Evolutionary conservation across 2,113 vertebrate species (phyloP), one percentile per base, ranked within the genome.

Genomic region (Corvus hawaiiensis): DNA sequence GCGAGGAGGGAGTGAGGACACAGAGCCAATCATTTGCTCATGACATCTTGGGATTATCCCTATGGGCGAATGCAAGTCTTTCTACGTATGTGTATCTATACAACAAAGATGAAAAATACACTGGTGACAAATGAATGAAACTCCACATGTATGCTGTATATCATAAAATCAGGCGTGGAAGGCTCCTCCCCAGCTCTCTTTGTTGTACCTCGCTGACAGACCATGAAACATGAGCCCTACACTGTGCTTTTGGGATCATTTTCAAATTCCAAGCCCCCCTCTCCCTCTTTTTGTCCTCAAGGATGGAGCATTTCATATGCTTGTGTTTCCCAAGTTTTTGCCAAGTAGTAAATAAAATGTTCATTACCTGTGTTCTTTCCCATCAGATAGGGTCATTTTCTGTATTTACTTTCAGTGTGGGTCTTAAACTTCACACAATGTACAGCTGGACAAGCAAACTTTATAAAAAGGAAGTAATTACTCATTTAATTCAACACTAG

Each of bases 11-110:
- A 64, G 51, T 37, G 32, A 80, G 51, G 43, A 82, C 22, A 37
- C 4, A 48, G 8, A 51, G 52, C 8, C 19, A 78, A 22, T 4
- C 6, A 55, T 22, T 10, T 16, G 0, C 26, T 72, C 5, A 0
- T 2, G 4, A 51, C 4, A 69, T 13, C 44, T 1, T 51, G 41
- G 27, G 6, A 44, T 59, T 52, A 68, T 13, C 4, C 22, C 21
- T 7, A 0, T 4, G 11, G 51, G 10, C 8, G 74, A 52, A 52
- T 39, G 16, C 16, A 72, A 58, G 43, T 67, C 54, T 19, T 93
- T 63, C 52, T 22, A 44, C 27, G 2, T 32, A 27, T 20, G 20
- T 26, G 1, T 18, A 59, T 26, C 44, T 35, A 3, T 15, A 37
- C 22, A 51, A 48, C 4, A 20, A 52, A 88, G 27, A 61, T 13